Evolutionary conservation across 1,140 invertebrate genomes (phyloP), one percentile per base, ranked within the genome.

Genomic region (Bemisia tabaci): DNA sequence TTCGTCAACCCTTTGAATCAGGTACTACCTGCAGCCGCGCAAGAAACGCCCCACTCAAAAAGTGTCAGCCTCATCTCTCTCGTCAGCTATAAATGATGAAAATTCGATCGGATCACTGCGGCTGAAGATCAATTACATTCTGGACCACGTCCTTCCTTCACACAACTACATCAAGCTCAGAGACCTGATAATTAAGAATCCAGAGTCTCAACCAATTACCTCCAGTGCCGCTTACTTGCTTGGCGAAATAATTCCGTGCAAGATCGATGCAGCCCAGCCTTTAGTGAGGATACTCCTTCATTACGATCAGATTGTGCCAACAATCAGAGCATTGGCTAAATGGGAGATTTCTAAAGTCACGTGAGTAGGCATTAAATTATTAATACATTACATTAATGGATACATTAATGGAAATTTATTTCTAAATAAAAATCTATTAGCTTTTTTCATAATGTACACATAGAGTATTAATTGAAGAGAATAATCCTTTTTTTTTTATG

Each of bases 331-430:
- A 27, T 80, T 95, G 65, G 91, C 91, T 33, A 84, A 88, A 75
- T 85, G 88, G 70, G 92, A 95, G 81, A 91, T 94, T 75, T 90
- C 90, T 23, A 89, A 87, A 77, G 84, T 92, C 66, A 92, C 89
- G 89, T 91, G 76, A 88, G 87, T 85, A 65, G 26, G 60, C 60
- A 26, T 60, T n/a, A n/a, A n/a, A n/a, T n/a, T n/a, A n/a, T n/a
- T n/a, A n/a, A n/a, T n/a, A n/a, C n/a, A n/a, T n/a, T n/a, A n/a
- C n/a, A n/a, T n/a, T n/a, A n/a, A n/a, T n/a, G n/a, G n/a, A n/a
- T n/a, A n/a, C n/a, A n/a, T n/a, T n/a, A n/a, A n/a, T n/a, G n/a
- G n/a, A n/a, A n/a, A n/a, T n/a, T n/a, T n/a, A n/a, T n/a, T n/a
- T n/a, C n/a, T n/a, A n/a, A n/a, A n/a, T n/a, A n/a, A n/a, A n/a